These are phyloP conservation scores for Plagodis dolabraria DNA, from an alignment of 2,888 invertebrate species.

Conservation along the genomic window DNA sequence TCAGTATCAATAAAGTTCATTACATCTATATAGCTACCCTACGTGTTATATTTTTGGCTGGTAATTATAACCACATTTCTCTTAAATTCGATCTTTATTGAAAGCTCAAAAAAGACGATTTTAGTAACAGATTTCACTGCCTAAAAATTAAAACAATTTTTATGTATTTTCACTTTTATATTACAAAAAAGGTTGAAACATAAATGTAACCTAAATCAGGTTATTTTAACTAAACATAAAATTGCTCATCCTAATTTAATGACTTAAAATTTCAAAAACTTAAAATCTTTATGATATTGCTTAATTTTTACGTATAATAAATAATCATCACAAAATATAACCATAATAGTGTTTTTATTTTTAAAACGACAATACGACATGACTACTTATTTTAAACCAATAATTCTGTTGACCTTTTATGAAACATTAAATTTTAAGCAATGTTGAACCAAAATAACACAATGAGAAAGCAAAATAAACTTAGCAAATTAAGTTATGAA, in stretches of 20 bases:
- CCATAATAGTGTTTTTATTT: conserved; percentile 26
- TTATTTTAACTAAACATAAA: conserved; percentile 33
- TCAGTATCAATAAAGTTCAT: too few relatives aligned
- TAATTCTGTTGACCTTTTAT: too few relatives aligned
- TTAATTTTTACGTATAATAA: conserved; percentile 46
- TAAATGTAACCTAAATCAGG: conserved; percentile 33
- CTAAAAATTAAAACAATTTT: conserved; percentile 23
- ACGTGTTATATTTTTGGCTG: too few relatives aligned
- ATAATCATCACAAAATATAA: conserved; percentile 49
- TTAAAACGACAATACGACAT: conserved; percentile 20
- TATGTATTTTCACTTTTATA: conserved; percentile 28
- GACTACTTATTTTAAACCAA: neutral
- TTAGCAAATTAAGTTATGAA: too few relatives aligned
- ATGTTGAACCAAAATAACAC: too few relatives aligned
- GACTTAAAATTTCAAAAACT: conserved; percentile 44
- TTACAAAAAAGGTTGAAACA: conserved; percentile 33
- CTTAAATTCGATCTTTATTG: neutral
- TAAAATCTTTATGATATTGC: conserved; percentile 39
- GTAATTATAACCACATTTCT: too few relatives aligned
- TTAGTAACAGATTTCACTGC: conserved; percentile 2
- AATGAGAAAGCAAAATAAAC: too few relatives aligned
- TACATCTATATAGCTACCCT: too few relatives aligned
- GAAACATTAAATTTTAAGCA: too few relatives aligned
- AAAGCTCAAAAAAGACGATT: neutral
- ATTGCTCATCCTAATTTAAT: conserved; percentile 34